Conservation (phyloP, 2,797 vertebrate species). For the Pipistrellus kuhlii region DNA sequence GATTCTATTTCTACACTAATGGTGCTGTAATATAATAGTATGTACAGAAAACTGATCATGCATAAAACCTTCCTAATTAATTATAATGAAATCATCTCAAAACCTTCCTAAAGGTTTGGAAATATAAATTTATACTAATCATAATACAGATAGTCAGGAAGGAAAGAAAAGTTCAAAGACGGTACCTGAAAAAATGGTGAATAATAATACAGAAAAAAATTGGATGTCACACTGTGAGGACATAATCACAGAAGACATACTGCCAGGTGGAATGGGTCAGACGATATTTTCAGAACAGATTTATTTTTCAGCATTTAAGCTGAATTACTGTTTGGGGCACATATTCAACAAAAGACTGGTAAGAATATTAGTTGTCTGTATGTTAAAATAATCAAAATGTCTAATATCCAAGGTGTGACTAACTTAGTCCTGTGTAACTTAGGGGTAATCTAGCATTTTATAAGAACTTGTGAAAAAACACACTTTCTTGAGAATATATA, state of each 20-base stretch:
- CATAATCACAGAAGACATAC: slow-evolving; percentile 83
- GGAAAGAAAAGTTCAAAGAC: slow-evolving; percentile 86
- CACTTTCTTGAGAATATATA: slow-evolving; percentile 65
- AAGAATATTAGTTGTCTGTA: slow-evolving; percentile 83
- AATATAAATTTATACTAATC: slow-evolving; percentile 86
- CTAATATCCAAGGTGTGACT: slow-evolving; percentile 69
- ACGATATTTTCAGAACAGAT: slow-evolving; percentile 81
- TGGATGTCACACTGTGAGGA: slow-evolving; percentile 88
- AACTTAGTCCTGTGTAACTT: slow-evolving; percentile 76
- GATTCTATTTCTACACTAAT: not conserved
- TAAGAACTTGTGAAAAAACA: slow-evolving; percentile 61
- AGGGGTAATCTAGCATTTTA: slow-evolving; percentile 69
- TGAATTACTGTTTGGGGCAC: slow-evolving; percentile 80
- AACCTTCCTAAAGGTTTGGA: slow-evolving; percentile 88
- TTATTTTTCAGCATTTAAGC: slow-evolving; percentile 90
- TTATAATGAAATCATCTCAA: slow-evolving; percentile 21
- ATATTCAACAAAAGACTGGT: slow-evolving; percentile 82
- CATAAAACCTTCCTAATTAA: slow-evolving; percentile 30
- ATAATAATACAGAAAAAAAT: slow-evolving; percentile 87
- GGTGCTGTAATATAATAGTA: not conserved
- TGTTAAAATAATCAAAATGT: slow-evolving; percentile 84
- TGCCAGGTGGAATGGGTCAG: slow-evolving; percentile 89
- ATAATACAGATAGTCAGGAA: slow-evolving; percentile 79
- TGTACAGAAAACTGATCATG: not conserved
- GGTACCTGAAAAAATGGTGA: slow-evolving; percentile 90